Evolutionary conservation across 2,797 vertebrate species (phyloP), one percentile per base, ranked within the genome.

Genomic region (Coregonus suidteri): DNA sequence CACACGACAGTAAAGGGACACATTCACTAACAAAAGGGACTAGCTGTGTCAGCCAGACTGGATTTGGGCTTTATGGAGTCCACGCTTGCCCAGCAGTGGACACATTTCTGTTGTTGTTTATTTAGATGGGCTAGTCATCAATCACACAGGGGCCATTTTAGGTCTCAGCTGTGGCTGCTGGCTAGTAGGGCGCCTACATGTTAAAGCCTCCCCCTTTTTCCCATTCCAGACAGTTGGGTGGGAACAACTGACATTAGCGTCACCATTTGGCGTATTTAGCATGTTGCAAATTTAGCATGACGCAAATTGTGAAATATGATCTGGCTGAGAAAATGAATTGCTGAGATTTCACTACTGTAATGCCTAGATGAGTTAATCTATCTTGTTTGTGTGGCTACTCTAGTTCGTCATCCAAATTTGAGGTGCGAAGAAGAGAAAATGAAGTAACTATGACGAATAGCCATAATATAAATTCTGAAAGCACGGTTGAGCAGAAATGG

Each of bases 131-230:
- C 11, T 14, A 16, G 65, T 35, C 65, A 67, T 67, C 31, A 4
- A 67, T 67, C 31, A 67, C 31, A 31, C 14, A 14, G 65, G 7
- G 65, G 31, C 65, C 30, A 67, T 67, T 67, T 67, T 35, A 67
- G 31, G 65, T 67, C 65, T 67, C 65, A 67, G 65, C 65, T 67
- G 65, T 67, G 30, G 65, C 65, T 30, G 31, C 25, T 75, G 77
- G 77, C 37, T 76, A 56, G 54, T n/a, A n/a, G 54, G 54, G 54
- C 4, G n/a, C 1, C 56, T 62, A 20, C 56, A n/a, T 20, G 56
- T n/a, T 20, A 7, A n/a, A 9, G 56, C n/a, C 56, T 20, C 6
- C 6, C 18, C n/a, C n/a, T 62, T 62, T 20, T n/a, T 56, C 54
- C n/a, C 54, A 56, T 56, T 56, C 54, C 53, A 41, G 35, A 3